Base-by-base conservation (phyloP, 2,113 vertebrate genomes). In the Rhizomys pruinosus region DNA sequence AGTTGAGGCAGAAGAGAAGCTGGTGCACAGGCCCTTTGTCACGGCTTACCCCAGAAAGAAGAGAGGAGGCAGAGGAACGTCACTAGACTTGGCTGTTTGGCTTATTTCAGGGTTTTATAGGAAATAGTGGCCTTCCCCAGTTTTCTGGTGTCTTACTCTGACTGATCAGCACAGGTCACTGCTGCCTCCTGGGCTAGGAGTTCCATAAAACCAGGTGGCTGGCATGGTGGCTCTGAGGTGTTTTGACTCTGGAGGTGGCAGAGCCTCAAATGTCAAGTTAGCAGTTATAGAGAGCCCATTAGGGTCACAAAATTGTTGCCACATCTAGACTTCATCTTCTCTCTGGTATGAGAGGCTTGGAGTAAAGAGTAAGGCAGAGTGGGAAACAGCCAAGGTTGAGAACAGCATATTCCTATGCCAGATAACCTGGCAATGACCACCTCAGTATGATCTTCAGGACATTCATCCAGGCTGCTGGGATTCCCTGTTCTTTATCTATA, bases 241-340 rank as follows among this genome's bases (percentile, higher is more conserved):
- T n/a, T 11, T 32, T 19, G 13, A 25, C 32, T 25, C 57, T 10
- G 0, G 27, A 11, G 44, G 13, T 23, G 29, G 13, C 3, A 2
- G 25, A 25, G 15, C 1, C 19, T 44, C 55, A 32, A 16, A 10
- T 7, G 32, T 34, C 19, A 42, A 15, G 12, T 11, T 11, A 7
- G 57, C 47, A 73, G 55, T 17, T 22, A 3, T 3, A 63, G 78
- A n/a, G 17, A 66, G 11, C n/a, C n/a, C 64, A 10, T 34, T 44
- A 3, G 25, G 20, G 47, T 32, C 34, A n/a, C 63, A 52, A 2
- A 1, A 2, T 25, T 4, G 0, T 10, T 29, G 23, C 13, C 72
- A 25, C 25, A 2, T 27, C 22, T 74, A 52, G 71, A 22, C 15
- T 68, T 39, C 8, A 0, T 39, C n/a, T 64, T 69, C 76, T 4